Base-by-base conservation (phyloP, 2,888 invertebrate species). In the Thereva unica region DNA sequence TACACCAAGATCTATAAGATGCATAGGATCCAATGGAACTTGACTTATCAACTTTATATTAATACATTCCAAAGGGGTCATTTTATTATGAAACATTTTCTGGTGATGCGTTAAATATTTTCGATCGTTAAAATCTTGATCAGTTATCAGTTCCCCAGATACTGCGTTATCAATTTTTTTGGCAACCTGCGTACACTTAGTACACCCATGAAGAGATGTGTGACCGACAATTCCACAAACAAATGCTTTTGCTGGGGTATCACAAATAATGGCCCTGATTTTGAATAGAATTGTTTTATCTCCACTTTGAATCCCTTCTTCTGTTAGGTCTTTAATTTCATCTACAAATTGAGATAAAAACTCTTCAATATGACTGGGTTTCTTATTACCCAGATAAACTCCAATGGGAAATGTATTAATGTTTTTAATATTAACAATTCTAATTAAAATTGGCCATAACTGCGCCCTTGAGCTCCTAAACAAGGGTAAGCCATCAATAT, bases 31-130 rank as follows among this genome's bases (percentile, higher is more conserved):
- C 9, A 64, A 54, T 3, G 63, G 67, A 34, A 64, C 53, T 63
- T 63, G 64, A 9, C 45, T 64, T 38, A 67, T 64, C 54, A 67
- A 64, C 37, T 49, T 64, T n/a, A 67, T 8, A 37, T 42, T 53
- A n/a, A 63, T 63, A 7, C 50, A 52, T 64, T 67, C 63, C 6
- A 63, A 37, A 34, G 52, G 53, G 23, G 67, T 63, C 45, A 52
- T n/a, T 53, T n/a, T 53, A 7, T 10, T 38, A 42, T 45, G 23
- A 42, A 67, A 67, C n/a, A 7, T 23, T 49, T 38, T 50, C 50
- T 67, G 67, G 6, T 67, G 61, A 44, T 67, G 67, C 34, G 9
- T 61, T 63, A 61, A 38, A 53, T 67, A 63, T 44, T 63, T 67
- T 40, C 63, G 50, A 34, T 12, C 45, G 40, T 34, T 53, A 63